phyloP scores from a whole-genome alignment of 2,797 vertebrate genomes.

The Peromyscus aztecus region DNA sequence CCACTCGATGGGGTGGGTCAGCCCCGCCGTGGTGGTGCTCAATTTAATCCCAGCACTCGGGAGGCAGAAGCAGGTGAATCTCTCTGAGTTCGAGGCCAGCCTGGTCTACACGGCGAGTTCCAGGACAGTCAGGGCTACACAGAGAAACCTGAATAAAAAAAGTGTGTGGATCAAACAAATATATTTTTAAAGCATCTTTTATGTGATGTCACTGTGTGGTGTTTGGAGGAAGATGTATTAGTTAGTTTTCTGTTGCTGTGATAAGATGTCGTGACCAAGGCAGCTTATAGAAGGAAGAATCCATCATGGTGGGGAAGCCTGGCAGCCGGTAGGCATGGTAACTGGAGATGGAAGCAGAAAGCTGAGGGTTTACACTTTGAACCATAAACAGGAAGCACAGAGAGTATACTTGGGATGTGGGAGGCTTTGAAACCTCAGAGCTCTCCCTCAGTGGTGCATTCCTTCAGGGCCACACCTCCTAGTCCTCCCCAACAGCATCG shows the following conservation, averaged over 20 bases:
- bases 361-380: neutral
- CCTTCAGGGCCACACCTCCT: neutral
- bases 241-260: neutral
- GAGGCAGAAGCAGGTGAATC: neutral
- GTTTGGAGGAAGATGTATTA: neutral
- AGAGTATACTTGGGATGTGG: neutral
- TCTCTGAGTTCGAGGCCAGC: neutral
- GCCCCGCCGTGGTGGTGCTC: neutral
- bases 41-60: neutral
- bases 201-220: neutral
- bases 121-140: neutral
- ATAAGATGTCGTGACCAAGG: neutral
- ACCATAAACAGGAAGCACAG: neutral
- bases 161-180: neutral
- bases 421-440: neutral
- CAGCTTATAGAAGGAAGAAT: neutral
- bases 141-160: neutral
- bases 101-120: neutral
- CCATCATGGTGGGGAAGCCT: neutral
- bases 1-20: slow-evolving; percentile 18
- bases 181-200: slow-evolving; percentile 13
- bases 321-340: neutral
- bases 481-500: neutral
- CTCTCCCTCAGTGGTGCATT: neutral
- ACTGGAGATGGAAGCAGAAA: neutral